These are phyloP conservation scores for Lepetodrilus schrolli DNA, from an alignment of 2,888 invertebrate species.

Conservation along the genomic window DNA sequence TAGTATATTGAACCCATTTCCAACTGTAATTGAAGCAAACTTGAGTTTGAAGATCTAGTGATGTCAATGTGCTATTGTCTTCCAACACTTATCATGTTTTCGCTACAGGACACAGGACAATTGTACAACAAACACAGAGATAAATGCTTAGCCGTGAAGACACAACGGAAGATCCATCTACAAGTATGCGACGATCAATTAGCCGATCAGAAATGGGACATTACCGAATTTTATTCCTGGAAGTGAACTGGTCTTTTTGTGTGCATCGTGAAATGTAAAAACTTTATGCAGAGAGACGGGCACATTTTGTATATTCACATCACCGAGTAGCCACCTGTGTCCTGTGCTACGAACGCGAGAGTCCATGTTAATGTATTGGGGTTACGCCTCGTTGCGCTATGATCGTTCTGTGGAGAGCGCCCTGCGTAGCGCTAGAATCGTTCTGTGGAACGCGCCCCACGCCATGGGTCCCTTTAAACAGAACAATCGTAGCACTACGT, in stretches of 20 bases:
- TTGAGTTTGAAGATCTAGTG: not conserved
- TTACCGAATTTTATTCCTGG: not conserved
- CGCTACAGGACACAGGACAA: not conserved
- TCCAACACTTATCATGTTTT: not conserved
- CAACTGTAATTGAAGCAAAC: too few species aligned
- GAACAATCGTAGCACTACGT: too few species aligned
- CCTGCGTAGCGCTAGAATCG: too few species aligned
- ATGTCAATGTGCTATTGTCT: not conserved
- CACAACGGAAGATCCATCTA: not conserved
- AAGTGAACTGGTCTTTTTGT: not conserved
- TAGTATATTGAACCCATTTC: too few species aligned
- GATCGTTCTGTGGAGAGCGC: too few species aligned
- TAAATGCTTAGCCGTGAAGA: not conserved
- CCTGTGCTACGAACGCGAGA: too few species aligned
- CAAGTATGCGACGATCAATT: not conserved
- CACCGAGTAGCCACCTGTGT: too few species aligned
- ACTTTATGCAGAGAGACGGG: not conserved
- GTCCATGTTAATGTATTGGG: too few species aligned
- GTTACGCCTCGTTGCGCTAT: too few species aligned
- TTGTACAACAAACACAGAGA: not conserved
- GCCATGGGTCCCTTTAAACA: too few species aligned
- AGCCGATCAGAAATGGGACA: not conserved
- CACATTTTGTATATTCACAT: too few species aligned
- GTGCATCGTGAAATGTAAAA: not conserved
- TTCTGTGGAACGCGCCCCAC: too few species aligned